Conservation (phyloP, 2,888 invertebrate genomes). For the Timandra comae region DNA sequence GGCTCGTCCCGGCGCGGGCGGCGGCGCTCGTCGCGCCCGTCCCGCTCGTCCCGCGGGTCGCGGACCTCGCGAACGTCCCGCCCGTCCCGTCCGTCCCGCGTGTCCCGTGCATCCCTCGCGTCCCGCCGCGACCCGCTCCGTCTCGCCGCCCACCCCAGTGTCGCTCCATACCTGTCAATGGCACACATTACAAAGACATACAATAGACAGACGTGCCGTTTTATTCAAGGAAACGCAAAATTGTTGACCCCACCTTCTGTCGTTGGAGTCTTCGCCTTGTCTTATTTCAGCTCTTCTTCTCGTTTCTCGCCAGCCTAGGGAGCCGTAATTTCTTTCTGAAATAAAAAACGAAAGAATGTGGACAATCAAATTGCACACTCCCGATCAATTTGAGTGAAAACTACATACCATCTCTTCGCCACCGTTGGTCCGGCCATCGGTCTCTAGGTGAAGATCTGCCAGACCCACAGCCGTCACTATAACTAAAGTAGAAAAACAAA, state of each 20-base stretch:
- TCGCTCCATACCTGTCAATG: constrained; percentile 63
- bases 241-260: constrained; percentile 40
- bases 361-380: neutral
- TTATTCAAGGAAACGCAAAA: neutral
- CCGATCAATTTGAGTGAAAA: neutral
- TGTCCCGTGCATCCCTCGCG: constrained; percentile 25
- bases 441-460: constrained; percentile 62
- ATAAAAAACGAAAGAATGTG: neutral
- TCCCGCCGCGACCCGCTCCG: constrained; percentile 32
- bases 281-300: constrained; percentile 76
- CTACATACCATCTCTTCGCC: constrained; percentile 59
- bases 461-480: constrained; percentile 65
- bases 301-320: constrained; percentile 67
- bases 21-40: constrained; percentile 27
- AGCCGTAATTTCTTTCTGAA: constrained; percentile 68
- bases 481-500: no score
- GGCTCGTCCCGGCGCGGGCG: constrained; percentile 36
- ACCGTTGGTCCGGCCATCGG: constrained; percentile 60
- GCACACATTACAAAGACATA: no score
- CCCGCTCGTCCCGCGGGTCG: constrained; percentile 32
- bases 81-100: constrained; percentile 22
- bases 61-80: constrained; percentile 31
- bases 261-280: constrained; percentile 74
- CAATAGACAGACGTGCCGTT: no score
- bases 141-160: constrained; percentile 53